These are phyloP conservation scores for Gulo gulo DNA, from an alignment of 2,113 vertebrate genomes.

Conservation along the genomic window DNA sequence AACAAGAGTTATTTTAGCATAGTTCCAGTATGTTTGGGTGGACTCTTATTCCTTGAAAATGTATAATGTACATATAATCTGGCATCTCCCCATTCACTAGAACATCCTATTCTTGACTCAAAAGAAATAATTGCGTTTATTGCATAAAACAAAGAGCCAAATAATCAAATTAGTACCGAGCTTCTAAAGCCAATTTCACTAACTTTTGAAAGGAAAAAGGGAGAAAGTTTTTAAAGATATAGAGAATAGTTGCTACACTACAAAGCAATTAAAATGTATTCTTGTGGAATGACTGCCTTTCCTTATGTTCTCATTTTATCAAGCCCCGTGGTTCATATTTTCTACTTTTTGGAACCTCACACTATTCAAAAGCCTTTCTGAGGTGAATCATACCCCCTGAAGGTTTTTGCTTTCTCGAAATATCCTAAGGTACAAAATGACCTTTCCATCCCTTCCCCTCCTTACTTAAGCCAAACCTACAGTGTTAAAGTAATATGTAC, in stretches of 20 bases:
- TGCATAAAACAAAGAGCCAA: neutral
- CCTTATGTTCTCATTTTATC: neutral
- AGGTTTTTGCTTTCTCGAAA: neutral
- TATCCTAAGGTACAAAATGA: neutral
- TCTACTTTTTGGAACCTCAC: neutral
- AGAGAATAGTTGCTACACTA: neutral
- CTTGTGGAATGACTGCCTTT: neutral
- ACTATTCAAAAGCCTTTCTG: neutral
- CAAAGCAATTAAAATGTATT: conserved; percentile 6
- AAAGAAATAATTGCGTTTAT: neutral
- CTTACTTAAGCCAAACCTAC: neutral
- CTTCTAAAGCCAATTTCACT: neutral
- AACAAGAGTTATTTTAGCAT: neutral
- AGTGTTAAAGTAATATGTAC: neutral
- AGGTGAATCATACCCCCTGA: neutral
- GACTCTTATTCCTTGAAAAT: neutral
- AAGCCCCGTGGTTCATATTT: neutral
- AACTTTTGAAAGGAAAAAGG: neutral
- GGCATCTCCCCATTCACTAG: conserved; percentile 4
- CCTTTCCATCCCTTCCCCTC: neutral
- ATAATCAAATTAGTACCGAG: neutral
- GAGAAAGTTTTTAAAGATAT: neutral
- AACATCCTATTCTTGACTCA: neutral
- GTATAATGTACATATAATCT: neutral
- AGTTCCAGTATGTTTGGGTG: neutral